Evolutionary conservation across 2,888 invertebrate species (phyloP), one percentile per base, ranked within the genome.

Genomic region (Chrysotoxum bicinctum): DNA sequence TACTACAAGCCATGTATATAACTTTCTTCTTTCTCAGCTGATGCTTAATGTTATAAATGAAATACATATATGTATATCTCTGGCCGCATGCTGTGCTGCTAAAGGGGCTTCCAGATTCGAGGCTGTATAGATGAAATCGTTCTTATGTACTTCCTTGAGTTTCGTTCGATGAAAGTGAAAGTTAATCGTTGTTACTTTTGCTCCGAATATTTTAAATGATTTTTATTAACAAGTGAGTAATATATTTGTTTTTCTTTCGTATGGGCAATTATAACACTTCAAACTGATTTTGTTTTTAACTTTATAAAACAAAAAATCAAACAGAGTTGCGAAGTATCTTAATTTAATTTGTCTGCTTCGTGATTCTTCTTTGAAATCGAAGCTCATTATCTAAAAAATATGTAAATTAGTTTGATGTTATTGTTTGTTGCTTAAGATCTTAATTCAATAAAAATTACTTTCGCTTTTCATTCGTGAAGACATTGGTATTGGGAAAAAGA

Each of bases 121-220:
- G 23, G n/a, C 32, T n/a, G n/a, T 9, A 19, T 23, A 40, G 23
- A 69, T 19, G 35, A 26, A 54, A 35, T 50, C 14, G 37, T 35
- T 69, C 19, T 69, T n/a, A n/a, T n/a, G n/a, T 40, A 40, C 10
- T 52, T 77, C 73, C 62, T 77, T 77, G n/a, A 21, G 9, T 77
- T 77, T 77, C 60, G 72, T 68, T 77, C 82, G 77, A 62, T 54
- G 82, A 82, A 73, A 82, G 82, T 82, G 82, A 82, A 82, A 82
- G 82, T 82, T 82, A 62, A 68, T 77, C 23, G 35, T 32, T n/a
- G 16, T 19, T 19, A 48, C 10, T 48, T 48, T 48, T 48, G 2
- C 3, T 48, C 8, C 9, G 9, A 19, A 19, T 21, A 35, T 35
- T 14, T 40, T 37, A 12, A 14, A 35, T 2, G 10, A 12, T 50